phyloP scores from a whole-genome alignment of 2,113 vertebrate genomes.

The Sus scrofa region DNA sequence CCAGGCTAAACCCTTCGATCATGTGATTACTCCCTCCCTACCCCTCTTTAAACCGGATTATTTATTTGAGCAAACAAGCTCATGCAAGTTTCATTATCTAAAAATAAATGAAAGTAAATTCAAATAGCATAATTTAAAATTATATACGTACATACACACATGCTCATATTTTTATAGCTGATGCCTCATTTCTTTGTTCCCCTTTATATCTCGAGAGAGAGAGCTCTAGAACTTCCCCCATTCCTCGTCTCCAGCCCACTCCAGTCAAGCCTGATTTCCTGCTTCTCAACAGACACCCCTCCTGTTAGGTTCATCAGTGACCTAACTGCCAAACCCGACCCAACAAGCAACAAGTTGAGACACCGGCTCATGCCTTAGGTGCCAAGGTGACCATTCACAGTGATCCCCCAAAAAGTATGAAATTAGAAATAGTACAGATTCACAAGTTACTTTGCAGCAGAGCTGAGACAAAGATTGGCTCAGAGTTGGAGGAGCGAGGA shows the following conservation, averaged over 20 bases:
- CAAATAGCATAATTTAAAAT: not conserved
- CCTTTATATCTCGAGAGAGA: not conserved
- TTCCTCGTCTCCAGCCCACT: not conserved
- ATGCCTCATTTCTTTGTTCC: not conserved
- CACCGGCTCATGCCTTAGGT: not conserved
- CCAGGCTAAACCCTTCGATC: not conserved
- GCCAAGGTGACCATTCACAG: not conserved
- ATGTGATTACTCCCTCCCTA: not conserved
- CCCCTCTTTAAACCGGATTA: not conserved
- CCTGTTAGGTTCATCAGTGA: not conserved
- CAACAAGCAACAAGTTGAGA: not conserved
- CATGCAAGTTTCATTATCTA: not conserved
- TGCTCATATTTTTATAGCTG: not conserved
- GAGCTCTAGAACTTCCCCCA: not conserved
- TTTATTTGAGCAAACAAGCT: not conserved
- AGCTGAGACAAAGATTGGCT: not conserved
- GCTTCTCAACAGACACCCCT: not conserved
- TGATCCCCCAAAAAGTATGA: not conserved
- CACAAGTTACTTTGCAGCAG: not conserved
- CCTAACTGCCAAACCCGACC: not conserved
- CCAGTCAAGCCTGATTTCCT: too few species aligned
- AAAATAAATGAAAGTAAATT: slow-evolving; percentile 14
- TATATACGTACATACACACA: not conserved
- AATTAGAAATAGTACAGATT: not conserved
- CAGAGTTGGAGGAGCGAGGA: not conserved